Conservation (phyloP, 2,797 vertebrate species). For the Emydoidea blandingii region DNA sequence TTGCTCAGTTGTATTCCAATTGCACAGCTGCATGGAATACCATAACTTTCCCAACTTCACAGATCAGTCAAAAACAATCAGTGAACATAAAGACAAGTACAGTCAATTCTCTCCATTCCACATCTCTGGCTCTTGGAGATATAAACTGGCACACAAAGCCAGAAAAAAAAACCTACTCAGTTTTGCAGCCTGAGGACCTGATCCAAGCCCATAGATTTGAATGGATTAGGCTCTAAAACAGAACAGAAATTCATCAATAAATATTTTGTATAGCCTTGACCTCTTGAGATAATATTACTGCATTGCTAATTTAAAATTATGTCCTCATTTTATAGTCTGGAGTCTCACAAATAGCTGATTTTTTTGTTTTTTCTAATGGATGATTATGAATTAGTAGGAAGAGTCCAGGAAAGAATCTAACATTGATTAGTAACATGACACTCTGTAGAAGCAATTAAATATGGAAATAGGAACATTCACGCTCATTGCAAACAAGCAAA, state of each 20-base stretch:
- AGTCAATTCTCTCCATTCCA: fast-evolving
- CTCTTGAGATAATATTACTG: neutral
- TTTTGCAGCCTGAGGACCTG: neutral
- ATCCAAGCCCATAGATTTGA: neutral
- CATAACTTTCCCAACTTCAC: neutral
- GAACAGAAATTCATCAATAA: neutral
- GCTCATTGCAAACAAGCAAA: constrained; percentile 37
- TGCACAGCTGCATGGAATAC: neutral
- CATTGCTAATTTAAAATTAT: neutral
- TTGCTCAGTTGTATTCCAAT: neutral
- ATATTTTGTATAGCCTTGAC: neutral
- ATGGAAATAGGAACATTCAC: neutral
- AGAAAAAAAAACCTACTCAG: fast-evolving
- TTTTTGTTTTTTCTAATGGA: neutral
- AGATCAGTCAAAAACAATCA: fast-evolving
- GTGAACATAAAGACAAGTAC: fast-evolving
- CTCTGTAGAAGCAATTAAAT: constrained; percentile 35
- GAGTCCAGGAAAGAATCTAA: neutral
- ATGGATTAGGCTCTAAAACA: neutral
- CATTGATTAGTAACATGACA: constrained; percentile 2
- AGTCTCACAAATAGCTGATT: neutral
- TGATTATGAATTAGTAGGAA: constrained; percentile 10
- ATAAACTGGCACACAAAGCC: neutral
- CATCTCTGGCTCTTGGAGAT: fast-evolving
- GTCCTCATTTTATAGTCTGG: neutral